phyloP scores from a whole-genome alignment of 2,113 vertebrate genomes.

The Oophaga pumilio region DNA sequence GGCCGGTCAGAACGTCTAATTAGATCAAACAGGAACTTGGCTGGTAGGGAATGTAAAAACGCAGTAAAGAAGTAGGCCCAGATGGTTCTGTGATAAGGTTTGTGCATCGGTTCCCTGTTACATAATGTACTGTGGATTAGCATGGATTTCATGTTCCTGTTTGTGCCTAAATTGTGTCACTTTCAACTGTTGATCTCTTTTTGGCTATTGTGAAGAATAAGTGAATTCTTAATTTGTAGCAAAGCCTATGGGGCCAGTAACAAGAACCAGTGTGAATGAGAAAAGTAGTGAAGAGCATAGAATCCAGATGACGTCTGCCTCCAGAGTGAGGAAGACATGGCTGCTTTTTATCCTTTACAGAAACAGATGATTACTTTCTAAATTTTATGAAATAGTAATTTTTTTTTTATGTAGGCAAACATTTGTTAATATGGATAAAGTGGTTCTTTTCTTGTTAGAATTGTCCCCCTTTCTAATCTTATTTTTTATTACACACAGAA shows the following conservation, averaged over 20 bases:
- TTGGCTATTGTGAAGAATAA: not conserved
- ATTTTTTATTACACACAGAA: too few species aligned
- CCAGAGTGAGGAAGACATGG: too few species aligned
- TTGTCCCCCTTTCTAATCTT: too few species aligned
- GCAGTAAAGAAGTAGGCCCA: conserved; percentile 42
- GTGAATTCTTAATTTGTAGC: not conserved
- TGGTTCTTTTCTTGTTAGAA: too few species aligned
- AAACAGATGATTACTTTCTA: too few species aligned
- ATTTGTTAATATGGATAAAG: too few species aligned
- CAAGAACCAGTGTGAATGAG: too few species aligned
- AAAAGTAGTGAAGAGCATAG: too few species aligned
- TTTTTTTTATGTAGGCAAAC: too few species aligned
- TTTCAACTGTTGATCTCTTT: not conserved
- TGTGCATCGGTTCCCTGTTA: conserved; percentile 38
- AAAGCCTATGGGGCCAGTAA: not conserved
- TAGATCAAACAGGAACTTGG: conserved; percentile 52
- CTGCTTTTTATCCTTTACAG: too few species aligned
- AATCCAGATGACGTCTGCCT: too few species aligned
- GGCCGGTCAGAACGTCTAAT: conserved; percentile 29
- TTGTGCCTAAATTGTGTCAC: not conserved
- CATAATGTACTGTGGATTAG: conserved; percentile 34
- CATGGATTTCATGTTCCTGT: conserved; percentile 20
- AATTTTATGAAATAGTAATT: too few species aligned
- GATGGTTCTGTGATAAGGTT: conserved; percentile 53
- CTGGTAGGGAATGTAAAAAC: conserved; percentile 36